Conservation (phyloP, 2,797 vertebrate species). For the Serranus cabrilla region DNA sequence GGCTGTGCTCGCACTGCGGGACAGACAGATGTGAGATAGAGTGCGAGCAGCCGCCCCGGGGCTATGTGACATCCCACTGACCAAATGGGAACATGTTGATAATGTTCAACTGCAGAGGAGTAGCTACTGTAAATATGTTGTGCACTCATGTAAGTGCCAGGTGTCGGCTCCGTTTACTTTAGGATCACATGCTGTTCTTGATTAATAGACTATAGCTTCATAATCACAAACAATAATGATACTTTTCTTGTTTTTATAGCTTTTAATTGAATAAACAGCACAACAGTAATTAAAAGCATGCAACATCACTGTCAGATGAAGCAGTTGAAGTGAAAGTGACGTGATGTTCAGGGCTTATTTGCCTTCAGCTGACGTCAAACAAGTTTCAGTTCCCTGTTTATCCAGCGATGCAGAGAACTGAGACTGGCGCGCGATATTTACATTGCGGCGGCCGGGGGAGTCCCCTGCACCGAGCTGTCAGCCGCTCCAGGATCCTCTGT, state of each 20-base stretch:
- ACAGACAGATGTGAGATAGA: constrained; percentile 56
- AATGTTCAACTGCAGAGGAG: constrained; percentile 21
- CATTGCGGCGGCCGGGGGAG: constrained; percentile 17
- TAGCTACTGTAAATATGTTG: constrained; percentile 32
- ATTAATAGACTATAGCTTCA: not conserved
- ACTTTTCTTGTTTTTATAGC: too few relatives aligned
- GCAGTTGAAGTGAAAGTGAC: constrained; percentile 5
- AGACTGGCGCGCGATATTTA: constrained; percentile 49
- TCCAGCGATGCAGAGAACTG: not conserved
- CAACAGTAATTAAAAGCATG: too few relatives aligned
- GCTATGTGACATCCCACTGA: not conserved
- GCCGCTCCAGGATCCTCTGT: constrained; percentile 49
- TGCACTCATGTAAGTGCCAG: not conserved
- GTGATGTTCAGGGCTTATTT: not conserved
- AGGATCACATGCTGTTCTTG: not conserved
- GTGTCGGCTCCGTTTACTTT: not conserved
- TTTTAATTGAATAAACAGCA: too few relatives aligned
- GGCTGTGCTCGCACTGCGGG: constrained; percentile 18
- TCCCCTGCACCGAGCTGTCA: constrained; percentile 29
- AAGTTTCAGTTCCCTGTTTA: constrained; percentile 18
- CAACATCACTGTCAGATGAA: not conserved
- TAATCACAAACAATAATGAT: not conserved
- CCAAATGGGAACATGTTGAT: constrained; percentile 36
- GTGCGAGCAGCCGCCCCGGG: constrained; percentile 10
- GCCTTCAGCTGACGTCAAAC: not conserved